Base-by-base conservation (phyloP, 2,113 vertebrate species). In the Tachysurus fulvidraco region DNA sequence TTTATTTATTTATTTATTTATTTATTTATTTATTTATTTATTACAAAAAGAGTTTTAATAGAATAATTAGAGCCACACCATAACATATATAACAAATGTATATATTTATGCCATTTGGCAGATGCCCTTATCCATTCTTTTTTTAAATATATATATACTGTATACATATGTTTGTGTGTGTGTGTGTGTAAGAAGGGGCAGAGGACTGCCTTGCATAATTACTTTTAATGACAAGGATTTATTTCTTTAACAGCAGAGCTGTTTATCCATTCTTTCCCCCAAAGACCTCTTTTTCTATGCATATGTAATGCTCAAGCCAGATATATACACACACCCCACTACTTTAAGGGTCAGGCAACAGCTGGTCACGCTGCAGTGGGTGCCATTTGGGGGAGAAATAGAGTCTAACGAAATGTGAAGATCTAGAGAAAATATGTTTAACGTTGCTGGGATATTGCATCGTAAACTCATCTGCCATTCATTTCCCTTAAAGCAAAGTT, bases 361-460 rank as follows among this genome's bases (percentile, higher is more conserved):
- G 50, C 50, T 78, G 46, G 50, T 78, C 50, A 54, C 28, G 74
- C 50, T 78, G 50, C 50, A 17, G 14, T 17, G 6, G 25, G 13
- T 78, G 74, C 50, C 46, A 54, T 78, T 54, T 54, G 14, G 74
- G 44, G 74, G 50, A 78, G 50, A 76, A 52, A 52, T 76, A 12
- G 25, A 76, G 73, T 44, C 50, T 76, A 76, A 25, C 54, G 50
- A 54, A 54, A 54, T 78, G 50, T 78, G 74, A 78, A 54, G 23
- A 78, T 78, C 50, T 54, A n/a, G n/a, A 52, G 74, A 54, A n/a
- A 77, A 77, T 52, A 13, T 17, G 46, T 12, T 77, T 54, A 77
- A 28, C 14, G 46, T 77, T 78, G 74, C 74, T 28, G 17, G 17
- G 25, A 54, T 54, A 78, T 78, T 78, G 74, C 74, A 78, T 54